Evolutionary conservation across 2,113 vertebrate genomes (phyloP).

Genomic region (Entelurus aequoreus): DNA sequence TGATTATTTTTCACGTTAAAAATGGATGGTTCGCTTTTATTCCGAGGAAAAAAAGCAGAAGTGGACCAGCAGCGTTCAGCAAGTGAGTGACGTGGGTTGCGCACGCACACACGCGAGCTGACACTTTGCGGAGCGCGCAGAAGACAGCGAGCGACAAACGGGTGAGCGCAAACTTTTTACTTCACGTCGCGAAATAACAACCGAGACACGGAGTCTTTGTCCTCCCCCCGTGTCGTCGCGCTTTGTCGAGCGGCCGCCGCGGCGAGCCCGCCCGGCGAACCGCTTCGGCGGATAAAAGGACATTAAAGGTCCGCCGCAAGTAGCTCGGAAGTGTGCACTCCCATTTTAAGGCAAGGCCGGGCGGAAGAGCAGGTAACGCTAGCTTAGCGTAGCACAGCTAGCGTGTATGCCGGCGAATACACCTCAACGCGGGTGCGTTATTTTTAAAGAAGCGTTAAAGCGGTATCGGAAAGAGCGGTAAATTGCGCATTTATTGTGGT

Average conservation of each 20-base stretch:
- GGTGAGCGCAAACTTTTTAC: slow-evolving; percentile 67
- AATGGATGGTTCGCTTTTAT: background rate
- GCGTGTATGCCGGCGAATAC: slow-evolving; percentile 3
- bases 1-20: no score
- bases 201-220: slow-evolving; percentile 8
- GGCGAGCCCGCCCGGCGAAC: background rate
- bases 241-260: background rate
- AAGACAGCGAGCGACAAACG: slow-evolving; percentile 69
- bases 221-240: no score
- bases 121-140: slow-evolving; percentile 70
- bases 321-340: slow-evolving; percentile 52
- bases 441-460: background rate
- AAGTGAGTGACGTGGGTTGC: slow-evolving; percentile 64
- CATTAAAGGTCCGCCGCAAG: slow-evolving; percentile 40
- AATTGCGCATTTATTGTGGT: background rate
- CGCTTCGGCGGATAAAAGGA: slow-evolving; percentile 8
- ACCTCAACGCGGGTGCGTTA: background rate
- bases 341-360: slow-evolving; percentile 68
- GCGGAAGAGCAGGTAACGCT: slow-evolving; percentile 69
- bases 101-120: slow-evolving; percentile 49
- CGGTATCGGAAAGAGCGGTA: background rate
- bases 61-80: background rate
- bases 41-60: background rate
- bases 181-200: background rate
- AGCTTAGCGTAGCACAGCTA: slow-evolving; percentile 22